Evolutionary conservation across 2,888 invertebrate species (phyloP).

Genomic region (Callosobruchus maculatus): DNA sequence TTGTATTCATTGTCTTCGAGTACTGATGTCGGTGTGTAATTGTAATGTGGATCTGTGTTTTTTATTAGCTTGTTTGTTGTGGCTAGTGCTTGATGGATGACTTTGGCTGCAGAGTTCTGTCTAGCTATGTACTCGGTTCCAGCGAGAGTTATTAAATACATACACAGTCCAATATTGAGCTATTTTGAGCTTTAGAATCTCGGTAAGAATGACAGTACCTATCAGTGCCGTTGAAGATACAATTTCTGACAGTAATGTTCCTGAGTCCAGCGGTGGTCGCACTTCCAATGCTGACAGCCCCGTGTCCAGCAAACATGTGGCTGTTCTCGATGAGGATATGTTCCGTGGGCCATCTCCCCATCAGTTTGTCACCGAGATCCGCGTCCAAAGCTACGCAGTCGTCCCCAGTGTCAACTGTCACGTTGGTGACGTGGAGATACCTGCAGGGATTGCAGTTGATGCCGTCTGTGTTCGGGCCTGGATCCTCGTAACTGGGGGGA

Average conservation of each 20-base stretch:
- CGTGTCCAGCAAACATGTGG: not conserved
- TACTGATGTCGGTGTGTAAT: no score
- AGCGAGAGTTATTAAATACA: no score
- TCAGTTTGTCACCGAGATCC: not conserved
- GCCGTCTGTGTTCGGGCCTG: not conserved
- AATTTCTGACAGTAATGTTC: not conserved
- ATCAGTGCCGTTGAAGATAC: not conserved
- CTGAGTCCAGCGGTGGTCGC: not conserved
- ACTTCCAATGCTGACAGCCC: not conserved
- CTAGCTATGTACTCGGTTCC: no score
- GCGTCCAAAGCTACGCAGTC: not conserved
- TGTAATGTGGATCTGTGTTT: no score
- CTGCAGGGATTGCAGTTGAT: not conserved
- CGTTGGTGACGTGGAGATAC: not conserved
- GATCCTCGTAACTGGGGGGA: not conserved
- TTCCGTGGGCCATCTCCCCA: not conserved
- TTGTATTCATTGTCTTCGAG: no score
- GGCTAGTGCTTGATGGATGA: no score
- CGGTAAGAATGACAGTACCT: no score
- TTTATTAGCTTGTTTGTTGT: no score
- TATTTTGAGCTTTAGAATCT: no score
- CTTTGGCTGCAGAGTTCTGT: no score
- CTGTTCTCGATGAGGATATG: not conserved
- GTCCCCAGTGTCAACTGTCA: not conserved
- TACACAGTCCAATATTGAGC: no score